phyloP scores from a whole-genome alignment of 2,113 vertebrate species.

The Trichomycterus rosablanca region DNA sequence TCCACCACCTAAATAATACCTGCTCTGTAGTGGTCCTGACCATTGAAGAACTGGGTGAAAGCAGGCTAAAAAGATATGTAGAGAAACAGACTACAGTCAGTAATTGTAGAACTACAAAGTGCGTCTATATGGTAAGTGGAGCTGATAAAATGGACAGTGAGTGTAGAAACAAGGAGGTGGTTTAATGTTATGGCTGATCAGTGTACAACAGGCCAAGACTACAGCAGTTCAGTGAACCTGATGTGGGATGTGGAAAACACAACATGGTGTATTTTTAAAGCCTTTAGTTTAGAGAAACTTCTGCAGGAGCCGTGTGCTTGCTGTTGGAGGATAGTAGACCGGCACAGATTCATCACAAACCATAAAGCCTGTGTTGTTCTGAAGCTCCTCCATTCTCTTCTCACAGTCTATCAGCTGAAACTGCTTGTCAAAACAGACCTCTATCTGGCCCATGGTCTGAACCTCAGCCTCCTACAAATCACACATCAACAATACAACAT shows the following conservation, averaged over 20 bases:
- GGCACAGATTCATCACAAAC: slow-evolving; percentile 43
- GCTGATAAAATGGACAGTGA: no score
- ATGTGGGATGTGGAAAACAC: no score
- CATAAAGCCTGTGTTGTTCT: background rate
- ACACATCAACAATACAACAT: background rate
- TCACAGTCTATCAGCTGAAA: slow-evolving; percentile 47
- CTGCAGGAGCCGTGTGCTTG: background rate
- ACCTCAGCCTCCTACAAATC: slow-evolving; percentile 29
- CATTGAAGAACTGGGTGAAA: no score
- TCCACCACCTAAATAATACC: no score
- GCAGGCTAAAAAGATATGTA: no score
- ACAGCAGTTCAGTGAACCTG: background rate
- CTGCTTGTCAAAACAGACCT: slow-evolving; percentile 48
- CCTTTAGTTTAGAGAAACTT: background rate
- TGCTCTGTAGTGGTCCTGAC: no score
- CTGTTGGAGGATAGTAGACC: slow-evolving; percentile 46
- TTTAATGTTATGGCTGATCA: no score
- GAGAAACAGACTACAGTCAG: no score
- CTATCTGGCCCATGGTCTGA: slow-evolving; percentile 52
- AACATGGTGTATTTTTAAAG: background rate
- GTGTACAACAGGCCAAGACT: background rate
- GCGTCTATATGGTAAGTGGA: no score
- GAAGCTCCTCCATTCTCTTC: background rate
- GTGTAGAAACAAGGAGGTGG: no score
- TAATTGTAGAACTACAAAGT: no score